Percentiles rank a stretch among this genome's conserved stretches.
Evolutionary conservation across 1,140 invertebrate genomes (phyloP).

Genomic region (Drosophila insularis): DNA sequence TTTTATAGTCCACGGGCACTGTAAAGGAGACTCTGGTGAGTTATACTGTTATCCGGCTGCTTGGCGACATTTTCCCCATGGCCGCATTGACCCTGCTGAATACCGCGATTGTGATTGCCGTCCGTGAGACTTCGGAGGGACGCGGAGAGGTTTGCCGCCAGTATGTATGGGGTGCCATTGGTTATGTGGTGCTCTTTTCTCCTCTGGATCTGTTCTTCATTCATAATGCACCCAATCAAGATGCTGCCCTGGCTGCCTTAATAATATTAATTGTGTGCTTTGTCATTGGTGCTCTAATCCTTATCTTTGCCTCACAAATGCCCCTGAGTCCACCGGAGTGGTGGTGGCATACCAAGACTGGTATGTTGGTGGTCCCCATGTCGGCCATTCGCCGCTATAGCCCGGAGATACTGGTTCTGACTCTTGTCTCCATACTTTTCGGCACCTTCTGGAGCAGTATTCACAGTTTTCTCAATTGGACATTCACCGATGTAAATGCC

Average conservation of each 20-base stretch:
- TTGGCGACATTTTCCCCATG: slow-evolving; percentile 90
- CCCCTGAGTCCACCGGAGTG: slow-evolving; percentile 90
- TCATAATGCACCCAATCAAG: slow-evolving; percentile 36
- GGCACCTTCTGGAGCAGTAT: slow-evolving; percentile 91
- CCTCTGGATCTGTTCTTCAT: slow-evolving; percentile 85
- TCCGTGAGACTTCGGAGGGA: slow-evolving; percentile 89
- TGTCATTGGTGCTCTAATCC: slow-evolving; percentile 61
- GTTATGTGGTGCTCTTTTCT: slow-evolving; percentile 88
- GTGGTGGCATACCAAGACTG: slow-evolving; percentile 92
- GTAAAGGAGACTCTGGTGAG: slow-evolving; percentile 87
- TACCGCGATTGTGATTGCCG: slow-evolving; percentile 90
- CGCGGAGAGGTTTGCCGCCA: slow-evolving; percentile 91
- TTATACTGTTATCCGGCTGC: slow-evolving; percentile 87
- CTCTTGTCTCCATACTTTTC: slow-evolving; percentile 87
- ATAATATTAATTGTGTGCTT: slow-evolving; percentile 86
- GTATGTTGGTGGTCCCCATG: slow-evolving; percentile 88
- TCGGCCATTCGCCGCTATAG: slow-evolving; percentile 88
- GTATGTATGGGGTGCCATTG: slow-evolving; percentile 89
- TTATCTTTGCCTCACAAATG: slow-evolving; percentile 84
- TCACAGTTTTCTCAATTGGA: slow-evolving; percentile 89
- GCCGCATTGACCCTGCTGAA: slow-evolving; percentile 88
- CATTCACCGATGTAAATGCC: slow-evolving; percentile 55
- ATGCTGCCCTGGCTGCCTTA: slow-evolving; percentile 70
- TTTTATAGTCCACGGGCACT: slow-evolving; percentile 83
- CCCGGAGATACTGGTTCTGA: slow-evolving; percentile 87